Conservation (phyloP, 2,113 vertebrate genomes). For the Spea bombifrons region DNA sequence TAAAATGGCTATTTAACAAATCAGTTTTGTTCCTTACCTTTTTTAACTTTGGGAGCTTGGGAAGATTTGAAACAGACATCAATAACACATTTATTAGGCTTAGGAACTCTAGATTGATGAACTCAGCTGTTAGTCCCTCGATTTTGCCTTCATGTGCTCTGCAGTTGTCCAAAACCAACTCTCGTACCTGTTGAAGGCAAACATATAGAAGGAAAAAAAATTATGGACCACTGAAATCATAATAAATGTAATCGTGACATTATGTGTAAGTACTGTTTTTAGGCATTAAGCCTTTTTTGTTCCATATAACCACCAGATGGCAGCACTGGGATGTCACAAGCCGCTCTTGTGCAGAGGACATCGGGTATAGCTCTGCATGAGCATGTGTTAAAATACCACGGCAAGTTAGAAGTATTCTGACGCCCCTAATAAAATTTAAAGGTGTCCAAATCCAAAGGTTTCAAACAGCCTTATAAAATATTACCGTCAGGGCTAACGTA, state of each 20-base stretch:
- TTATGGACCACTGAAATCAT: neutral
- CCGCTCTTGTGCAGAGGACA: neutral
- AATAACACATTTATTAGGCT: constrained; percentile 90
- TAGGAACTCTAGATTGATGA: constrained; percentile 88
- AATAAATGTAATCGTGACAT: neutral
- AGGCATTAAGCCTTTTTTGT: too few relatives aligned
- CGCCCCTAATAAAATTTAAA: too few relatives aligned
- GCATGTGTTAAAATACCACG: too few relatives aligned
- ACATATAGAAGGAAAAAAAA: neutral
- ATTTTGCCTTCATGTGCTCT: constrained; percentile 84
- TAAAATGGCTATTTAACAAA: too few relatives aligned
- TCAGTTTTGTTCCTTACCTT: constrained; percentile 68
- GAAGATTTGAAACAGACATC: constrained; percentile 83
- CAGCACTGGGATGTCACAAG: neutral
- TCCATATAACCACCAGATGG: neutral
- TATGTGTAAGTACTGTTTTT: too few relatives aligned
- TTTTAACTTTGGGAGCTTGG: constrained; percentile 88
- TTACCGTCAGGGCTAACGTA: too few relatives aligned
- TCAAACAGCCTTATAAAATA: too few relatives aligned
- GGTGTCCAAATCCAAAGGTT: too few relatives aligned
- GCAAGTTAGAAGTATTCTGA: too few relatives aligned
- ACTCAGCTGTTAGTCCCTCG: constrained; percentile 83
- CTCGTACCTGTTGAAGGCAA: constrained; percentile 72
- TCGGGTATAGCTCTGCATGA: too few relatives aligned
- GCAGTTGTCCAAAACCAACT: constrained; percentile 89